Percentiles rank a stretch among this genome's conserved stretches.
Conservation (phyloP, 2,797 vertebrate species). For the Gallinago nigripennis region DNA sequence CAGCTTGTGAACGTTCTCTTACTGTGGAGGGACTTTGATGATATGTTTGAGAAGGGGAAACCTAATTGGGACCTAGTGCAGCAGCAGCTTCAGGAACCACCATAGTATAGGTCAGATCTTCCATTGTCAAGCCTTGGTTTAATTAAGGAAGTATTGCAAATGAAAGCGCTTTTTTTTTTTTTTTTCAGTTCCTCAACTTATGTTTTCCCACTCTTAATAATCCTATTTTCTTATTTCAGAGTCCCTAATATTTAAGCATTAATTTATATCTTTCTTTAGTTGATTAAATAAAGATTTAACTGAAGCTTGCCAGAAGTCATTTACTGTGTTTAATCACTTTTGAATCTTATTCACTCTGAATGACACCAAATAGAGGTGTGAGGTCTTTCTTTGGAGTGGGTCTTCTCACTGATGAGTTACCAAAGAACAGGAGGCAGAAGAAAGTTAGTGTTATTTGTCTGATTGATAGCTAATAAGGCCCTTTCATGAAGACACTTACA, state of each 20-base stretch:
- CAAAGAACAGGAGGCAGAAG: conserved; percentile 3
- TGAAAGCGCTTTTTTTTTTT: neutral
- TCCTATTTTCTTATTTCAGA: neutral
- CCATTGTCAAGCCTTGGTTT: neutral
- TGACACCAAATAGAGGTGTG: conserved; percentile 56
- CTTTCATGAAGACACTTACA: conserved; percentile 27
- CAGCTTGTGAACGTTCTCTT: neutral
- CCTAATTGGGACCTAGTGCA: neutral
- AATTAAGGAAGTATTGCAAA: neutral
- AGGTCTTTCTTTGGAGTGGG: conserved; percentile 41
- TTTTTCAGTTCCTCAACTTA: neutral
- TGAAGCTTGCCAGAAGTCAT: neutral
- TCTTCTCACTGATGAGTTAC: conserved; percentile 27
- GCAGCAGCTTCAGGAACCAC: neutral
- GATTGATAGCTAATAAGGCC: conserved; percentile 58
- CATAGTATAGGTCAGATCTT: neutral
- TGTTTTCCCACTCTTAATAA: neutral
- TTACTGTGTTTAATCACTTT: conserved; percentile 4
- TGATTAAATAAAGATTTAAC: neutral
- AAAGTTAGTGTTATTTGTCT: conserved; percentile 61
- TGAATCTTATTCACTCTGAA: neutral
- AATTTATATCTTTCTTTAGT: neutral
- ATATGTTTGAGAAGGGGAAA: rapidly evolving
- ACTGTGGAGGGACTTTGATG: neutral
- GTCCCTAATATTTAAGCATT: neutral